phyloP scores from a whole-genome alignment of 2,113 vertebrate genomes.

The Apodemus speciosus region DNA sequence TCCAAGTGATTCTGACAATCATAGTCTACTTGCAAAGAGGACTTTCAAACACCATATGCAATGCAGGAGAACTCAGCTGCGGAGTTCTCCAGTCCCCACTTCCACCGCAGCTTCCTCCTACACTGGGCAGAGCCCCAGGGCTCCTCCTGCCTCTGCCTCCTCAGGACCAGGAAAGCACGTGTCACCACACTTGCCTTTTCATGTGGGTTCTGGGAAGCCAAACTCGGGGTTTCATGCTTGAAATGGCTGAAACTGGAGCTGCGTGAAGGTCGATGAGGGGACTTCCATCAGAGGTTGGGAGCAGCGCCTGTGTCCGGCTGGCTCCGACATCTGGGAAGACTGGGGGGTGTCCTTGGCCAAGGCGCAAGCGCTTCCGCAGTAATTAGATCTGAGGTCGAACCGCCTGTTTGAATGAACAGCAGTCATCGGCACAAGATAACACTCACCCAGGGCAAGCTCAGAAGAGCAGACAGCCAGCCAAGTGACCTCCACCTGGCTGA shows the following conservation, averaged over 20 bases:
- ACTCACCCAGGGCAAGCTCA: conserved; percentile 51
- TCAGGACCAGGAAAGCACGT: not conserved
- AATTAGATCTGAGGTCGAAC: conserved; percentile 74
- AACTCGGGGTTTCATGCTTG: not conserved
- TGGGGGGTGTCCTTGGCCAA: conserved; percentile 69
- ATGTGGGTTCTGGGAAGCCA: not conserved
- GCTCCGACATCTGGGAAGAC: conserved; percentile 69
- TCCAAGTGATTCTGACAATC: not conserved
- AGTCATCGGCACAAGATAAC: conserved; percentile 63
- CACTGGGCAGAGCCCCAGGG: not conserved
- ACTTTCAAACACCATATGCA: not conserved
- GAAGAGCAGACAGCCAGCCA: conserved; percentile 66
- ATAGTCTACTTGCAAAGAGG: not conserved
- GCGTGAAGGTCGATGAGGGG: conserved; percentile 20
- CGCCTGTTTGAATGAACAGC: conserved; percentile 69
- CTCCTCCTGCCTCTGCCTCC: not conserved
- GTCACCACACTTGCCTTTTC: not conserved
- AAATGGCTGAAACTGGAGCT: conserved; percentile 18
- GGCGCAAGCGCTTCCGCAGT: conserved; percentile 65
- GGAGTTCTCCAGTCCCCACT: not conserved
- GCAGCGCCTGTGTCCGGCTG: conserved; percentile 46
- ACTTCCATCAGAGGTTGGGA: conserved; percentile 54
- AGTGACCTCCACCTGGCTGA: conserved; percentile 24
- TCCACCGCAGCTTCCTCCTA: not conserved
- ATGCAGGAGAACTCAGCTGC: not conserved